Percentiles rank a stretch among this genome's conserved stretches.
phyloP scores from a whole-genome alignment of 2,888 invertebrate species.

The Halocaridina rubra region DNA sequence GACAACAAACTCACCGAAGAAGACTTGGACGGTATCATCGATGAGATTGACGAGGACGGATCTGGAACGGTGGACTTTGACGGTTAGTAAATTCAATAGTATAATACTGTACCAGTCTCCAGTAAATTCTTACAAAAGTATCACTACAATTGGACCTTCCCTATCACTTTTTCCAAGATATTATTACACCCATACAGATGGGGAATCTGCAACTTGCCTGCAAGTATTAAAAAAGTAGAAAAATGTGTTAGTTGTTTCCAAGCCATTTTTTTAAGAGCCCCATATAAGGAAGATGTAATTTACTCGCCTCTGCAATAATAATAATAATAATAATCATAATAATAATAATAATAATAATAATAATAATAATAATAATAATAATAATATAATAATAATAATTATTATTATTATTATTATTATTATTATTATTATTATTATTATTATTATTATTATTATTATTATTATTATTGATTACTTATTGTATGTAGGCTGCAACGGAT shows the following conservation, averaged over 20 bases:
- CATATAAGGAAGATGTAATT: too few relatives aligned
- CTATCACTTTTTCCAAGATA: not conserved
- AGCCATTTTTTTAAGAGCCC: too few relatives aligned
- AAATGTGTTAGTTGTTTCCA: too few relatives aligned
- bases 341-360: too few relatives aligned
- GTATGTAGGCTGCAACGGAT: too few relatives aligned
- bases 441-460: too few relatives aligned
- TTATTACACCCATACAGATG: not conserved
- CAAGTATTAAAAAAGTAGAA: too few relatives aligned
- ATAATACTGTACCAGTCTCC: not conserved
- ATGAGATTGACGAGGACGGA: slow-evolving; percentile 63
- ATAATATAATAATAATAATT: not conserved
- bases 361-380: too few relatives aligned
- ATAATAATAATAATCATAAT: too few relatives aligned
- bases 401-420: not conserved
- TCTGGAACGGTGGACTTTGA: slow-evolving; percentile 64
- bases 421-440: not conserved
- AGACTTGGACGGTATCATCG: slow-evolving; percentile 63
- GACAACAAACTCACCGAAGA: slow-evolving; percentile 63
- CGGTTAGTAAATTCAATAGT: slow-evolving; percentile 9
- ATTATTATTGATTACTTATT: too few relatives aligned
- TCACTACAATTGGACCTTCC: not conserved
- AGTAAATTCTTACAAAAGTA: not conserved
- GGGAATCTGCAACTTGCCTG: too few relatives aligned
- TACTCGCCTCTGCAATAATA: too few relatives aligned